Percentiles rank a stretch among this genome's conserved stretches.
Evolutionary conservation across 2,888 invertebrate genomes (phyloP).

Genomic region (Ecliptopera silaceata): DNA sequence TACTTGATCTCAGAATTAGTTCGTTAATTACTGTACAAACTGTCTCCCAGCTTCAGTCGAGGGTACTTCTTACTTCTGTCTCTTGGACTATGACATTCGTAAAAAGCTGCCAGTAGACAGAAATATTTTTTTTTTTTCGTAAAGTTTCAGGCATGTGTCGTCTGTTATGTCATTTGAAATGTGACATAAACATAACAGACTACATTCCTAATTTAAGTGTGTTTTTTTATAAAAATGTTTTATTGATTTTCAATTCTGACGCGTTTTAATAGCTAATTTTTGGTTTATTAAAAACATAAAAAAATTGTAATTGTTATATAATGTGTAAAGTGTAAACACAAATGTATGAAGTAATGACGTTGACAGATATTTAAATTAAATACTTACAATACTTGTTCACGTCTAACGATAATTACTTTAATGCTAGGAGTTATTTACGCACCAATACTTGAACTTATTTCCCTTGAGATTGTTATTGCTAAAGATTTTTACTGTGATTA

Average conservation of each 20-base stretch:
- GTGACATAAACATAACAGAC: not conserved
- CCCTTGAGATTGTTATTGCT: conserved; percentile 51
- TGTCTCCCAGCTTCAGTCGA: conserved; percentile 53
- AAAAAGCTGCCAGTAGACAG: conserved; percentile 23
- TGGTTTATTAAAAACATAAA: no score
- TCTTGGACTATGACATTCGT: conserved; percentile 27
- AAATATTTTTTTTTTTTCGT: conserved; percentile 22
- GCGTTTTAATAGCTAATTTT: no score
- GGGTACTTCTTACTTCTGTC: conserved; percentile 31
- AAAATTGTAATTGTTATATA: no score
- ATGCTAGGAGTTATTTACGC: conserved; percentile 42
- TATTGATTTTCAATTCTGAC: no score
- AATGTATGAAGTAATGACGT: not conserved
- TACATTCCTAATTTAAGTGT: not conserved
- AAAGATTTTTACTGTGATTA: conserved; percentile 36
- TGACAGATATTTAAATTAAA: conserved; percentile 9
- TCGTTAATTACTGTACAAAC: conserved; percentile 64
- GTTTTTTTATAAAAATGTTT: not conserved
- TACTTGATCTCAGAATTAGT: conserved; percentile 73
- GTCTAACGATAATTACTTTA: conserved; percentile 74
- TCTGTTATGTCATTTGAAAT: conserved; percentile 6
- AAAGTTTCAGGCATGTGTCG: conserved; percentile 9
- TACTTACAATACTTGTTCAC: conserved; percentile 46
- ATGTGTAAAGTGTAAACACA: no score
- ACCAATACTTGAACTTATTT: conserved; percentile 52